Conservation (phyloP, 2,888 invertebrate species). For the Lasioglossum vierecki region DNA sequence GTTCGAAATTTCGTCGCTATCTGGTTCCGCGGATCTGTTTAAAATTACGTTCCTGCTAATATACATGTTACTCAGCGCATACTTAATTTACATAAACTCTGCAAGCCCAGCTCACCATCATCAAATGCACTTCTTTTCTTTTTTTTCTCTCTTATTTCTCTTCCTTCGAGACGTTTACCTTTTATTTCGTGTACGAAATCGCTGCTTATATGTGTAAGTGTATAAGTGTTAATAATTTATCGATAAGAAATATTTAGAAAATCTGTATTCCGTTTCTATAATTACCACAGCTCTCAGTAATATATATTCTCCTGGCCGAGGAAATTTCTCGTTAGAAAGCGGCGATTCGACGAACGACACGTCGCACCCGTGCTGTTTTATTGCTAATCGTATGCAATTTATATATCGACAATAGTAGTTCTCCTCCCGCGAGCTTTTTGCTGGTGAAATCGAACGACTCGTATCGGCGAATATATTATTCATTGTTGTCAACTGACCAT, state of each 20-base stretch:
- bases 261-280: constrained; percentile 62
- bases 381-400: constrained; percentile 57
- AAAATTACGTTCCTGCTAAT: constrained; percentile 63
- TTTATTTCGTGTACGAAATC: constrained; percentile 61
- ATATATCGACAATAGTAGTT: constrained; percentile 42
- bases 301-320: constrained; percentile 37
- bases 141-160: constrained; percentile 13
- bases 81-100: constrained; percentile 69
- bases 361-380: constrained; percentile 60
- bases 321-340: constrained; percentile 55
- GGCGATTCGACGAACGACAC: constrained; percentile 56
- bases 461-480: constrained; percentile 67
- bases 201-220: constrained; percentile 70
- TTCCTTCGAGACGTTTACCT: background rate
- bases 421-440: constrained; percentile 19
- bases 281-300: constrained; percentile 54
- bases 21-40: constrained; percentile 45
- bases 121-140: constrained; percentile 68
- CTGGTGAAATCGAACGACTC: constrained; percentile 57
- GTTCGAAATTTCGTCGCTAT: constrained; percentile 48
- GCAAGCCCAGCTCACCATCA: constrained; percentile 75
- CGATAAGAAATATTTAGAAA: constrained; percentile 70
- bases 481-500: constrained; percentile 22
- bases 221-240: constrained; percentile 70
- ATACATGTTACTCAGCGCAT: constrained; percentile 65